Evolutionary conservation across 2,797 vertebrate genomes (phyloP).

Genomic region (Parotocinclus haroldoi): DNA sequence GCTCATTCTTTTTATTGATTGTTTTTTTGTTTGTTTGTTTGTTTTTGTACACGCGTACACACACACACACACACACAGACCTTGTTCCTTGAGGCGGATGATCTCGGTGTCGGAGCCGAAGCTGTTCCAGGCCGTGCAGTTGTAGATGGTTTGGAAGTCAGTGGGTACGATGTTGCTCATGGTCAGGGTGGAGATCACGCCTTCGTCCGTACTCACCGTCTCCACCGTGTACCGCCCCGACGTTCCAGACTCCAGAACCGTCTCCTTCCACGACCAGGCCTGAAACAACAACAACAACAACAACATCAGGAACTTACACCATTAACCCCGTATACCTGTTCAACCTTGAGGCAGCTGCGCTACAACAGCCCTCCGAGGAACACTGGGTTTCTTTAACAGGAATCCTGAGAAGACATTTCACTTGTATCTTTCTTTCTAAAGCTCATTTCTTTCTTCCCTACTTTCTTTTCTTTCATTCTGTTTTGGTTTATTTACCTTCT

Average conservation of each 20-base stretch:
- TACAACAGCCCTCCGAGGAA: too few relatives aligned
- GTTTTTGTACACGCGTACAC: not conserved
- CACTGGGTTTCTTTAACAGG: too few relatives aligned
- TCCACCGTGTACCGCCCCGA: slow-evolving; percentile 97
- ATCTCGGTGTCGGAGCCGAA: slow-evolving; percentile 98
- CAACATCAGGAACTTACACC: too few relatives aligned
- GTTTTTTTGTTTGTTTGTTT: too few relatives aligned
- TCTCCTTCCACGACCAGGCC: slow-evolving; percentile 99
- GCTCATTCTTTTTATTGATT: not conserved
- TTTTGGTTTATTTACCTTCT: too few relatives aligned
- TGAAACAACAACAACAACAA: slow-evolving; percentile 47
- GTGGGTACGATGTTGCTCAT: slow-evolving; percentile 97
- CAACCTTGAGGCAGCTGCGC: too few relatives aligned
- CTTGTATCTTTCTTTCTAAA: too few relatives aligned
- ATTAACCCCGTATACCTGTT: too few relatives aligned
- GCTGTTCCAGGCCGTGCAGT: slow-evolving; percentile 99
- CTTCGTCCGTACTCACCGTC: slow-evolving; percentile 94
- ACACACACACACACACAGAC: slow-evolving; percentile 67
- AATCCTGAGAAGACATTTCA: too few relatives aligned
- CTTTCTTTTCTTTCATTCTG: too few relatives aligned
- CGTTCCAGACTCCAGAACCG: slow-evolving; percentile 92
- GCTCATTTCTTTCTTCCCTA: too few relatives aligned
- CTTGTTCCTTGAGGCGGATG: slow-evolving; percentile 98
- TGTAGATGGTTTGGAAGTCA: slow-evolving; percentile 98
- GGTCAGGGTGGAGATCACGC: slow-evolving; percentile 94